A percentile compares a stretch with the other conserved stretches of the same genome.
Conservation (phyloP, 30 jellyfish, hydroid and myxozoan species). For the Euphysa ruthae region DNA sequence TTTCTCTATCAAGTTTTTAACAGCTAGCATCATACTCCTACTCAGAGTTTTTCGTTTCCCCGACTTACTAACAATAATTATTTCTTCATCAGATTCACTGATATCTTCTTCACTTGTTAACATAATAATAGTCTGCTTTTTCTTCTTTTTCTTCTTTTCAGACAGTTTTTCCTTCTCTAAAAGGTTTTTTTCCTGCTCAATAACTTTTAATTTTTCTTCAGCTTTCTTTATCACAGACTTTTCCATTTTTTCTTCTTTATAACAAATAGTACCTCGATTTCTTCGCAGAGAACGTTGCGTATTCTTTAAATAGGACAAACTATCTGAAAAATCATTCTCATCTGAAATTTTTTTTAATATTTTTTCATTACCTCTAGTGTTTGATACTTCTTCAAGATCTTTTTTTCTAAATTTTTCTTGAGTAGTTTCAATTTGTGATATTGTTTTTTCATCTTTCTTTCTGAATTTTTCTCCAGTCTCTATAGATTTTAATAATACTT, state of each 20-base stretch:
- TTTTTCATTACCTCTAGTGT: no score
- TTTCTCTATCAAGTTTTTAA: neutral
- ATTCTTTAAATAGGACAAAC: no score
- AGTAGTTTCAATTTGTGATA: constrained; percentile 2
- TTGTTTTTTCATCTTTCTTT: constrained; percentile 24
- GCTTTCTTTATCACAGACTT: no score
- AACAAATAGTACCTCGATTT: no score
- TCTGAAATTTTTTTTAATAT: no score
- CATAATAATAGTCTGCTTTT: constrained; percentile 17
- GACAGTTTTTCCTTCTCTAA: neutral
- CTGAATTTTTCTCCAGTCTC: constrained; percentile 44
- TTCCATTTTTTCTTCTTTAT: no score
- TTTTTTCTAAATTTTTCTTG: constrained; percentile 1
- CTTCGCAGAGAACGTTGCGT: no score
- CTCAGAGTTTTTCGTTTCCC: constrained; percentile 14
- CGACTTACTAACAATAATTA: constrained; percentile 15
- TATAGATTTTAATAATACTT: no score
- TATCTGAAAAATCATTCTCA: no score
- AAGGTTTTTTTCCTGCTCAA: neutral
- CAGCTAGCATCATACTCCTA: neutral
- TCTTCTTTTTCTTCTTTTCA: neutral
- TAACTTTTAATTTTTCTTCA: neutral
- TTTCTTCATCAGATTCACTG: constrained; percentile 1
- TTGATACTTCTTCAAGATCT: no score
- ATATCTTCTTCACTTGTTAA: constrained; percentile 20